A percentile compares a stretch with the other conserved stretches of the same genome.
Evolutionary conservation across 1,140 invertebrate species (phyloP).

Genomic region (Saccostrea echinata): DNA sequence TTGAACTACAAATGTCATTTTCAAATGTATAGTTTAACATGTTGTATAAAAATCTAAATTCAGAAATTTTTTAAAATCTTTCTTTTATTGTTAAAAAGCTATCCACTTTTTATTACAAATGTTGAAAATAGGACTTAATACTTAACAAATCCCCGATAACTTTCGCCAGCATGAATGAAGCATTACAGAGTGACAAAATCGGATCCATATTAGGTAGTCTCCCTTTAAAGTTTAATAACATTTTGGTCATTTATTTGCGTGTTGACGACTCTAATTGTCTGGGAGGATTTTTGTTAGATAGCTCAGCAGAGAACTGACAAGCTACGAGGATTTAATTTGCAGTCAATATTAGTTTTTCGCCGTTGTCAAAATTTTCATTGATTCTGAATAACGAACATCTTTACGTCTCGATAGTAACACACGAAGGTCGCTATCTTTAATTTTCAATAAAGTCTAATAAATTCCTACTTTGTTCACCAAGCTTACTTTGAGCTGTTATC

Average conservation of each 20-base stretch:
- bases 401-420: constrained; percentile 33
- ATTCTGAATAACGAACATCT: constrained; percentile 34
- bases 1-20: background rate
- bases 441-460: constrained; percentile 40
- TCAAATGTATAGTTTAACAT: background rate
- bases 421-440: constrained; percentile 28
- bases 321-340: constrained; percentile 36
- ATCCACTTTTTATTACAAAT: constrained; percentile 7
- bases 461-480: constrained; percentile 37
- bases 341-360: constrained; percentile 46
- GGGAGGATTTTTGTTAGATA: constrained; percentile 8
- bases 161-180: constrained; percentile 31
- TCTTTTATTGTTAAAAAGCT: constrained; percentile 3
- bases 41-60: background rate
- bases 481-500: constrained; percentile 14
- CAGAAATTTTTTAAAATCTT: background rate
- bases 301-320: constrained; percentile 17
- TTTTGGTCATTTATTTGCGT: constrained; percentile 41
- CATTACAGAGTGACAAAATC: constrained; percentile 40
- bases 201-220: constrained; percentile 16
- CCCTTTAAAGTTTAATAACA: constrained; percentile 42
- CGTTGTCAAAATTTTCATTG: constrained; percentile 37
- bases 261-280: constrained; percentile 44
- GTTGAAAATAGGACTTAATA: constrained; percentile 25
- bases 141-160: constrained; percentile 26